phyloP scores from a whole-genome alignment of 2,113 vertebrate species.

The Ranitomeya variabilis region DNA sequence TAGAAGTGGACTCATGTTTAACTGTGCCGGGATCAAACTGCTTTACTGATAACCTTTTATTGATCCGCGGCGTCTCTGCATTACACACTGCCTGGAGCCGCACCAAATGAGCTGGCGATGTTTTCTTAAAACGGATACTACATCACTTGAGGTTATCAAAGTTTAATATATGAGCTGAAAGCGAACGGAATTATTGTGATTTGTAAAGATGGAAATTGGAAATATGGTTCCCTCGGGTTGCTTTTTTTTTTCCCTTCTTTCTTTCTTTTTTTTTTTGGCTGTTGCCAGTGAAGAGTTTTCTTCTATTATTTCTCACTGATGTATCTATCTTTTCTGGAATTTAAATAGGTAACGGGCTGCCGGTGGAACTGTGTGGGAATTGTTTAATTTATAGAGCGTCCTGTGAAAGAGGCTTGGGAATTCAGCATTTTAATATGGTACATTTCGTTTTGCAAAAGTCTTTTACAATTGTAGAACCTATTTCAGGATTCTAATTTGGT shows the following conservation, averaged over 20 bases:
- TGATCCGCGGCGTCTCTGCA: slow-evolving; percentile 63
- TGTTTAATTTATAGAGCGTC: slow-evolving; percentile 39
- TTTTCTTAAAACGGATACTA: slow-evolving; percentile 58
- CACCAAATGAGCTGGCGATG: slow-evolving; percentile 56
- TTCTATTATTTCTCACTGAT: slow-evolving; percentile 27
- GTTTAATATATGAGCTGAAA: slow-evolving; percentile 59
- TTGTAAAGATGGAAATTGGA: slow-evolving; percentile 60
- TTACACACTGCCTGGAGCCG: slow-evolving; percentile 65
- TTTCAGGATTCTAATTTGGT: slow-evolving; percentile 47
- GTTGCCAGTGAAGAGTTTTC: slow-evolving; percentile 28
- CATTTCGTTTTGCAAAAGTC: slow-evolving; percentile 39
- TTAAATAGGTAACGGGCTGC: slow-evolving; percentile 41
- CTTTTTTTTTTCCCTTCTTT: background rate
- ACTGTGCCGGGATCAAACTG: slow-evolving; percentile 67
- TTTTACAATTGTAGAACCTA: slow-evolving; percentile 36
- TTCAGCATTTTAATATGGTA: slow-evolving; percentile 46
- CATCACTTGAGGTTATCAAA: slow-evolving; percentile 55
- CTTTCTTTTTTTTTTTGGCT: background rate
- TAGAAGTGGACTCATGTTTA: slow-evolving; percentile 63
- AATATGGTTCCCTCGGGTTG: slow-evolving; percentile 34
- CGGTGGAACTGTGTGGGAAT: slow-evolving; percentile 39
- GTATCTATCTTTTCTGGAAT: slow-evolving; percentile 40
- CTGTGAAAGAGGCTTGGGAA: slow-evolving; percentile 42
- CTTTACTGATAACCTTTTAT: slow-evolving; percentile 69
- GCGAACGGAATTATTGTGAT: slow-evolving; percentile 59